Base-by-base conservation (phyloP, 2,797 vertebrate genomes). In the Gastrophryne carolinensis region DNA sequence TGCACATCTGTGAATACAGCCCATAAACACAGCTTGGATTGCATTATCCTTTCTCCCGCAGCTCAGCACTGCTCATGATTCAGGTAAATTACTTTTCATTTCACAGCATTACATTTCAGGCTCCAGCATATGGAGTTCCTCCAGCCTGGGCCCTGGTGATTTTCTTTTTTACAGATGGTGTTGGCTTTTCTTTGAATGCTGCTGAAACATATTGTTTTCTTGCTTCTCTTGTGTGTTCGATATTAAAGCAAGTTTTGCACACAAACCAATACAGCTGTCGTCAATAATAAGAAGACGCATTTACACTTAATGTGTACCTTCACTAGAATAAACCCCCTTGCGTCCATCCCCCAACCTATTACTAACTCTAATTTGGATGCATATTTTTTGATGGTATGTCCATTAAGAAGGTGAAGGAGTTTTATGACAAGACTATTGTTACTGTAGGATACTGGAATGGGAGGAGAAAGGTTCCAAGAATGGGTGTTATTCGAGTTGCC, bases 71-170 rank as follows among this genome's bases (percentile, higher is more conserved):
- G 13, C 13, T 68, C 32, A 53, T 19, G 32, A 52, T 53, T 61
- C 54, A 32, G 44, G 52, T 61, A 75, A 61, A 75, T 75, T 30
- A 32, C 17, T 68, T 53, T 58, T 58, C 47, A 49, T 74, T 74
- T 75, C 62, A 49, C 29, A 49, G 35, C 39, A 29, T 75, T 68
- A 24, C 24, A 19, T 26, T 68, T 75, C 12, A 66, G 19, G 27
- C 39, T 58, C 34, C 19, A 68, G 13, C n/a, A n/a, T 67, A 27
- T 47, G 39, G 35, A 50, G 17, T 34, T 34, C 52, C 68, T 26
- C 44, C 29, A 52, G 23, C 6, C 29, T 5, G 39, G n/a, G 29
- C 37, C 34, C 19, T 8, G 17, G 3, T 47, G 24, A 32, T 60
- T 53, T 53, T 24, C 26, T 30, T 39, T 37, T 41, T 53, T 56